Conservation (phyloP, 1,140 invertebrate species). For the Penaeus japonicus region DNA sequence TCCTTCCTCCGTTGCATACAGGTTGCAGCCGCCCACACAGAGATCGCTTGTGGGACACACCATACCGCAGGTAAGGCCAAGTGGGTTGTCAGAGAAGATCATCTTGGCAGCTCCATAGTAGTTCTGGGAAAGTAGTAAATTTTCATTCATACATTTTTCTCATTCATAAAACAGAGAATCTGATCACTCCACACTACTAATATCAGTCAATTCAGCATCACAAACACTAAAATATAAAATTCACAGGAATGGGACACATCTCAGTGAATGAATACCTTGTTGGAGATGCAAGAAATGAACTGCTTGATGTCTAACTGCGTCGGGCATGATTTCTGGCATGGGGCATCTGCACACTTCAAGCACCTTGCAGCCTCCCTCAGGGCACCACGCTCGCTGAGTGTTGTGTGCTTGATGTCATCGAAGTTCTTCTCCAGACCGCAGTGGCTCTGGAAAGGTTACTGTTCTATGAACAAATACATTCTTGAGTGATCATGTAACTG, state of each 20-base stretch:
- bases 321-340: conserved; percentile 97
- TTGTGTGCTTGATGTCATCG: conserved; percentile 97
- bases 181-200: no score
- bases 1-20: conserved; percentile 94
- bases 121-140: conserved; percentile 72
- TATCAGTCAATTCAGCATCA: no score
- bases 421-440: conserved; percentile 79
- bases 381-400: conserved; percentile 92
- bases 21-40: conserved; percentile 96
- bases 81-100: conserved; percentile 96
- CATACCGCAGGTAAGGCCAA: conserved; percentile 98
- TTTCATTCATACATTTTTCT: not conserved
- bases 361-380: conserved; percentile 89
- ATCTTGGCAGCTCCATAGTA: conserved; percentile 97
- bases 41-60: conserved; percentile 98
- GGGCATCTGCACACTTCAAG: conserved; percentile 97
- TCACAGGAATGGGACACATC: not conserved
- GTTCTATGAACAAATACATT: not conserved
- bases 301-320: conserved; percentile 96
- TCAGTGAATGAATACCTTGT: conserved; percentile 73
- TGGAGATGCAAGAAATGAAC: conserved; percentile 96
- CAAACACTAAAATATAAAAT: no score
- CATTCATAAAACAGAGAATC: no score
- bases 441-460: conserved; percentile 10
- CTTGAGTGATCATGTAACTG: not conserved